Percentiles rank a stretch among this genome's conserved stretches.
phyloP scores from a whole-genome alignment of 1,140 invertebrate species.

The Anastrepha obliqua region DNA sequence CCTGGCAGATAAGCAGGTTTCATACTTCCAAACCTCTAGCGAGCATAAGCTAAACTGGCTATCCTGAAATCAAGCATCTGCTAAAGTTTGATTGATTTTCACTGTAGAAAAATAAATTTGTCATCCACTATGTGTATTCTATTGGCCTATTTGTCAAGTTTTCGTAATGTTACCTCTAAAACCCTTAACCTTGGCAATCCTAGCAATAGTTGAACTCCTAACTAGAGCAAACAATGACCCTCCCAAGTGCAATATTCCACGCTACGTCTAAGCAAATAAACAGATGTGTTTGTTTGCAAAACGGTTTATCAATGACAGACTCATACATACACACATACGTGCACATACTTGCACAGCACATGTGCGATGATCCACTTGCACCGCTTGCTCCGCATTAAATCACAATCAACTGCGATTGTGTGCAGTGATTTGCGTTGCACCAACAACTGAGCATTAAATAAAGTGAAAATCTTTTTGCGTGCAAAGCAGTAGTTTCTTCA shows the following conservation, averaged over 20 bases:
- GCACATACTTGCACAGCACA: background rate
- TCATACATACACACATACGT: too few species aligned
- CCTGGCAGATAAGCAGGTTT: too few species aligned
- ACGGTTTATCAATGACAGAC: conserved; percentile 3
- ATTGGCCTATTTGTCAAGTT: too few species aligned
- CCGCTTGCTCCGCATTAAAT: conserved; percentile 9
- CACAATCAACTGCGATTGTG: conserved; percentile 13
- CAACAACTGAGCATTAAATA: background rate
- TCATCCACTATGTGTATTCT: too few species aligned
- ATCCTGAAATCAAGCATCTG: too few species aligned
- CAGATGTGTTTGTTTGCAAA: conserved; percentile 2
- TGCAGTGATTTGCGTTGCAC: background rate
- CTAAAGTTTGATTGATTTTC: too few species aligned
- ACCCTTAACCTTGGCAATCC: background rate
- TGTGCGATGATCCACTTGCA: background rate
- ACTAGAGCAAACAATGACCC: background rate
- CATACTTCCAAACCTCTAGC: too few species aligned
- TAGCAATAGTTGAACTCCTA: background rate
- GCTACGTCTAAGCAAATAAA: conserved; percentile 1
- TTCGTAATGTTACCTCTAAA: too few species aligned
- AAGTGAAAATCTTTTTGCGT: background rate
- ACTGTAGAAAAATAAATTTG: too few species aligned
- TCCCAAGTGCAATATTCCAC: background rate
- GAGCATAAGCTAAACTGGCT: too few species aligned
- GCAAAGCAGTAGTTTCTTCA: background rate